Base-by-base conservation (phyloP, 1,140 invertebrate species). In the Tetragonula clypearis region DNA sequence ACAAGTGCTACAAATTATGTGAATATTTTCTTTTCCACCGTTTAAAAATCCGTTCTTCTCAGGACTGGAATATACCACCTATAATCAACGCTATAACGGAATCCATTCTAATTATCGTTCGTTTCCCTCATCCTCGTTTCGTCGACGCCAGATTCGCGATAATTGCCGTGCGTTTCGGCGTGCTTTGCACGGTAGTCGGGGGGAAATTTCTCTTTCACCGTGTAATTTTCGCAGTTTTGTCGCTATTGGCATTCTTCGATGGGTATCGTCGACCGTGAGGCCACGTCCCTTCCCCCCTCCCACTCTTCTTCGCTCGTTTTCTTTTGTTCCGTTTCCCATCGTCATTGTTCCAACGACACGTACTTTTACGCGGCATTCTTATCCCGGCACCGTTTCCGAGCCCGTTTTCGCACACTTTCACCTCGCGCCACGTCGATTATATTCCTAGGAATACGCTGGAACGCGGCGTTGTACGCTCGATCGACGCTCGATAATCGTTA, bases 341-440 rank as follows among this genome's bases (percentile, higher is more conserved):
- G 78, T 83, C 81, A 90, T 90, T 90, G 88, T 90, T 89, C 55
- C 19, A 87, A 72, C 82, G 87, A 88, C 72, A 65, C 74, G 56
- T 87, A 87, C 87, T 84, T 90, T 89, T 89, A 87, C 85, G 81
- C 78, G 73, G 62, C 62, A 85, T 78, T 79, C 79, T 87, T 87
- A 72, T 62, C n/a, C 68, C 85, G 86, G 62, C 88, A 89, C 68
- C 56, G 79, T 89, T 90, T 82, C 82, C 68, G 74, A 66, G 68
- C 85, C 79, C 76, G 53, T 89, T 89, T 90, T 90, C 88, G 86
- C 88, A 90, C 88, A 90, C 88, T 90, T 90, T 90, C 88, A 87
- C 88, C 41, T 49, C 88, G 56, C 81, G 79, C 76, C 76, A 60
- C 62, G 72, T 82, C 65, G 84, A 83, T 80, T 89, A 79, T 72